Base-by-base conservation (phyloP, 2,888 invertebrate genomes). In the Lepetodrilus schrolli region DNA sequence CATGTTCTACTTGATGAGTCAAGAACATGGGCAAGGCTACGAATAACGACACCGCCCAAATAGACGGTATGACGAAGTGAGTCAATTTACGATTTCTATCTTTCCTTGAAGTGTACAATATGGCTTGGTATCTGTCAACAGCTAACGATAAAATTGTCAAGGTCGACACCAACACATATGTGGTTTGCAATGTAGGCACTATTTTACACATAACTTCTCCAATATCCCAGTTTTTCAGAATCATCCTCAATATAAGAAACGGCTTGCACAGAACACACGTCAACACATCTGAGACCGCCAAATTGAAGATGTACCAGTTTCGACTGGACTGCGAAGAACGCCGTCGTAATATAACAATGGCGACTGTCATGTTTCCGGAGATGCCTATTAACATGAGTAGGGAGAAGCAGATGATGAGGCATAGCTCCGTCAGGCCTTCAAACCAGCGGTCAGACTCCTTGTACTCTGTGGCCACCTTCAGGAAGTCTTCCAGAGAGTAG, bases 241-340 rank as follows among this genome's bases (percentile, higher is more conserved):
- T 72, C 17, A 86, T 77, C 50, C 82, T 79, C 3, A 84, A 74
- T 47, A 86, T 65, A 2, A 84, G 82, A 72, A 86, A 81, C 0
- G 86, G 86, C 71, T 83, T 80, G 70, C 85, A 84, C 51, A 83
- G 58, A 0, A 78, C 70, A 73, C 83, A 84, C 73, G 85, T 82
- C 5, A 85, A 66, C 49, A 85, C 81, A 72, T 85, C 86, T 4
- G 82, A 81, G 7, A 82, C 69, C 21, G 83, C 80, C 49, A 86
- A 76, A 70, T 86, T 86, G 26, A 82, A 71, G 70, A 86, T 83
- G 71, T 80, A 80, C 78, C 81, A 74, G 74, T 86, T 86, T 5
- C 83, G 70, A 38, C 75, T 77, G 7, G 79, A 79, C 20, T 76
- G 73, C 5, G 78, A 70, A n/a, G 72, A 71, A 37, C 71, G 51